Conservation (phyloP, 2,797 vertebrate species). For the Synanceia verrucosa region DNA sequence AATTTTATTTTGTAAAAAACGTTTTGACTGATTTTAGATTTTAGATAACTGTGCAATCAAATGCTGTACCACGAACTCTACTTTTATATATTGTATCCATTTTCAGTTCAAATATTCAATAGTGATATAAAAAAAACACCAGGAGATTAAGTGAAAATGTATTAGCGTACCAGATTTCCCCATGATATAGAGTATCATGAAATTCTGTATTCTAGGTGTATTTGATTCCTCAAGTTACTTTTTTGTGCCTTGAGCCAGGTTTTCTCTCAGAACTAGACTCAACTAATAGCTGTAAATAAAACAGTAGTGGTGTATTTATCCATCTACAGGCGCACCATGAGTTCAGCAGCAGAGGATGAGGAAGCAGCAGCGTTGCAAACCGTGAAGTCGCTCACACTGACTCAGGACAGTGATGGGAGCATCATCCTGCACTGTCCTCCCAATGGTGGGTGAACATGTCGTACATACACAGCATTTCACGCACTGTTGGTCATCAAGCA, state of each 20-base stretch:
- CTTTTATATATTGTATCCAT: too few species aligned
- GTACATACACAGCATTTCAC: not conserved
- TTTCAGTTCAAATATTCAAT: too few species aligned
- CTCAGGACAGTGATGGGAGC: constrained; percentile 93
- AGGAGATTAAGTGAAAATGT: too few species aligned
- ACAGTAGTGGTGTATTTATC: not conserved
- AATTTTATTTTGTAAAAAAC: too few species aligned
- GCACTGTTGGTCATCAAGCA: not conserved
- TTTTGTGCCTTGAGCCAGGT: too few species aligned
- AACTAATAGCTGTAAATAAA: too few species aligned
- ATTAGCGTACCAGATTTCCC: too few species aligned
- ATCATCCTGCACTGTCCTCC: constrained; percentile 94
- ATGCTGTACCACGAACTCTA: not conserved
- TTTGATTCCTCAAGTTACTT: not conserved
- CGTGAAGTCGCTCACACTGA: constrained; percentile 92
- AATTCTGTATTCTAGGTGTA: not conserved
- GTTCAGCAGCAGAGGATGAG: constrained; percentile 89
- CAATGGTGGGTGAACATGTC: constrained; percentile 78
- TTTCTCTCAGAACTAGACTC: too few species aligned
- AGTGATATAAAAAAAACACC: too few species aligned
- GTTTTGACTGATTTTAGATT: too few species aligned
- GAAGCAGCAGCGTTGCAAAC: constrained; percentile 87
- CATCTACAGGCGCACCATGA: constrained; percentile 84
- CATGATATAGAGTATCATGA: too few species aligned
- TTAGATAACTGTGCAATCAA: not conserved